phyloP scores from a whole-genome alignment of 2,797 vertebrate genomes.

The Ibycter americanus region DNA sequence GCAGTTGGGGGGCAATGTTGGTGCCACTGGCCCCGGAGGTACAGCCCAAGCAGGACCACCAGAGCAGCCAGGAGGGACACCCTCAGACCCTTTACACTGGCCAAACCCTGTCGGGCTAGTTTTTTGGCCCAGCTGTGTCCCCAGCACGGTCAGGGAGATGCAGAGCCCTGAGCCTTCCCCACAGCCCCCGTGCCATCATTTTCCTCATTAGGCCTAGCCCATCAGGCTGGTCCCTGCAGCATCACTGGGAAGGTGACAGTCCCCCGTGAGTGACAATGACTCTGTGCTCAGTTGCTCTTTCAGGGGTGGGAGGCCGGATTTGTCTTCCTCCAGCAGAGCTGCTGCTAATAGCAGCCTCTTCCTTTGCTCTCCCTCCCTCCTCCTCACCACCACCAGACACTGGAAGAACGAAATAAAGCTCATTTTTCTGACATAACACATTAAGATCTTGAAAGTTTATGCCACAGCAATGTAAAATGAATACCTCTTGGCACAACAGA shows the following conservation, averaged over 20 bases:
- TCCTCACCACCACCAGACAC: background rate
- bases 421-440: slow-evolving; percentile 5
- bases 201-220: slow-evolving; percentile 79
- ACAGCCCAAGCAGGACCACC: background rate
- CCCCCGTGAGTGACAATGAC: slow-evolving; percentile 76
- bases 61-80: background rate
- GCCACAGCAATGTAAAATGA: background rate
- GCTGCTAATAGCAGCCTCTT: background rate
- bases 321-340: background rate
- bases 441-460: slow-evolving; percentile 24
- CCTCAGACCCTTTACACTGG: rapidly evolving
- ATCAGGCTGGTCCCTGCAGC: slow-evolving; percentile 73
- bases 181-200: slow-evolving; percentile 68
- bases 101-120: background rate
- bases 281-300: slow-evolving; percentile 78
- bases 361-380: background rate
- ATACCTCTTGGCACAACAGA: background rate
- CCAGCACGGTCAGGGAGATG: background rate
- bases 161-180: background rate
- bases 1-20: background rate
- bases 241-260: slow-evolving; percentile 75
- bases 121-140: background rate
- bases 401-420: background rate
- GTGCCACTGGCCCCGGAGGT: background rate
- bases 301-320: background rate